phyloP scores from a whole-genome alignment of 2,797 vertebrate species.

The Micropoecilia bifurca region DNA sequence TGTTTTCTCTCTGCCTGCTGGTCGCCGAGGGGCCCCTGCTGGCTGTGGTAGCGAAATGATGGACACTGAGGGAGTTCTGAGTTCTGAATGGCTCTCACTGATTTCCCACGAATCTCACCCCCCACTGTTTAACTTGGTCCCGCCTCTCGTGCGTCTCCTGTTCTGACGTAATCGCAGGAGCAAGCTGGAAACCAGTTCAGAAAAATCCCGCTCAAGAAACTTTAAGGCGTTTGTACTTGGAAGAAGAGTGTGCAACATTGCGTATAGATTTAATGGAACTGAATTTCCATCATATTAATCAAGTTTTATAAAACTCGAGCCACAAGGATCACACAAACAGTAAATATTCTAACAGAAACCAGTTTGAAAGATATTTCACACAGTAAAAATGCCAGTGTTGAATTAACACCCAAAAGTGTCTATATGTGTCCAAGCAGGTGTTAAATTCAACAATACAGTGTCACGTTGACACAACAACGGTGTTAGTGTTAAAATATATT shows the following conservation, averaged over 20 bases:
- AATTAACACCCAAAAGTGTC: too few relatives aligned
- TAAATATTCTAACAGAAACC: not conserved
- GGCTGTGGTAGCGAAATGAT: slow-evolving; percentile 4
- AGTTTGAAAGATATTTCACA: not conserved
- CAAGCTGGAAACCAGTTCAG: not conserved
- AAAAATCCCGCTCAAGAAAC: not conserved
- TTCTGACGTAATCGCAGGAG: slow-evolving; percentile 36
- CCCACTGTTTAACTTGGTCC: slow-evolving; percentile 13
- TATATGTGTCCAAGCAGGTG: too few relatives aligned
- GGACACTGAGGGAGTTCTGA: not conserved
- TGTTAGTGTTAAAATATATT: too few relatives aligned
- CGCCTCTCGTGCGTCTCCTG: slow-evolving; percentile 45
- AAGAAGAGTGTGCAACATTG: not conserved
- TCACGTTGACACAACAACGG: too few relatives aligned
- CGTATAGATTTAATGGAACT: not conserved
- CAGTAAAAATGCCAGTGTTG: too few relatives aligned
- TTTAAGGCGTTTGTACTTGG: not conserved
- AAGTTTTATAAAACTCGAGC: not conserved
- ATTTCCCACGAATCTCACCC: slow-evolving; percentile 25
- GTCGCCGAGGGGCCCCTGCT: not conserved
- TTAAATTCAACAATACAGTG: too few relatives aligned
- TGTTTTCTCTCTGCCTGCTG: not conserved
- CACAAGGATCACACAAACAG: not conserved
- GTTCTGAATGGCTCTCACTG: slow-evolving; percentile 59
- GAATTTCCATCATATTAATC: not conserved